Evolutionary conservation across 2,113 vertebrate species (phyloP).

Genomic region (Mormyrus lacerda): DNA sequence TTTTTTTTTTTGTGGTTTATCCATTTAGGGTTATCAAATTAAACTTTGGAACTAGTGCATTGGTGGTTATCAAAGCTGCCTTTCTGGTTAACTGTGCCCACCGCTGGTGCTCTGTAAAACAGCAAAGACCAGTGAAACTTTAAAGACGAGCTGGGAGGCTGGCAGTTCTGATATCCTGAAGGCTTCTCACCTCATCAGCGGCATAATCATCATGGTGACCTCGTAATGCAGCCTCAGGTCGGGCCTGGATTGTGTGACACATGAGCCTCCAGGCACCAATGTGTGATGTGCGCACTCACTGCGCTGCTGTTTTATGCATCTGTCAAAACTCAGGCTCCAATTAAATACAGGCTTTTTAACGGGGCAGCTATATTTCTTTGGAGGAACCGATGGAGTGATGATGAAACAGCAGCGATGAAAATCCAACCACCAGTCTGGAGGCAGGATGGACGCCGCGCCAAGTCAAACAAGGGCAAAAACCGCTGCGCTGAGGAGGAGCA

Average conservation of each 20-base stretch:
- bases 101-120: neutral
- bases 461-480: neutral
- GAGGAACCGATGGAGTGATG: neutral
- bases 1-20: neutral
- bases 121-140: neutral
- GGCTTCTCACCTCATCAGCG: conserved; percentile 28
- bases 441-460: neutral
- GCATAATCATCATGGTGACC: conserved; percentile 43
- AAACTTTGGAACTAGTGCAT: neutral
- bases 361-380: neutral
- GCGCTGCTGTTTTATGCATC: neutral
- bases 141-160: neutral
- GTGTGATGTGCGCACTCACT: neutral
- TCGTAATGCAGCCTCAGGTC: conserved; percentile 36
- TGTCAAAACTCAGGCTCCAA: neutral
- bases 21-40: neutral
- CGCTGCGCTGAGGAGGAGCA: neutral
- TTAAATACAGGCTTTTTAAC: neutral
- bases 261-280: neutral
- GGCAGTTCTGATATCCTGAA: neutral
- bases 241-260: neutral
- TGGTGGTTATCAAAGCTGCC: neutral
- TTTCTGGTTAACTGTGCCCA: neutral
- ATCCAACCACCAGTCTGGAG: neutral
- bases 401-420: neutral